A percentile compares a stretch with the other conserved stretches of the same genome.
Evolutionary conservation across 2,888 invertebrate species (phyloP).

Genomic region (Eristalis tenax): DNA sequence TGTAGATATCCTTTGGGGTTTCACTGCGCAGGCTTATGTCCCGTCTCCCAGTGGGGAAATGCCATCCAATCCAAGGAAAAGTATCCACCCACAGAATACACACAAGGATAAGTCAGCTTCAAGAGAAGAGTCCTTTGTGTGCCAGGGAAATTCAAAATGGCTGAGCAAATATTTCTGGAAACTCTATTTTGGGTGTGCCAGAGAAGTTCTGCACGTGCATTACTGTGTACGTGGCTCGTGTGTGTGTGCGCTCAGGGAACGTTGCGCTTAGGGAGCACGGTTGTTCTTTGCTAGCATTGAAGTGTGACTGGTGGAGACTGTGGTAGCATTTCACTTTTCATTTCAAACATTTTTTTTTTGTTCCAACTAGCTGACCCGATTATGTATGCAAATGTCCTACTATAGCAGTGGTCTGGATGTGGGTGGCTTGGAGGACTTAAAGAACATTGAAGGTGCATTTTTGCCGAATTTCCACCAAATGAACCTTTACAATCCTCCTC

Average conservation of each 20-base stretch:
- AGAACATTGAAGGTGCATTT: too few relatives aligned
- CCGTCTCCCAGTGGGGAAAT: conserved; percentile 1
- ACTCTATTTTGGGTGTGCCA: neutral
- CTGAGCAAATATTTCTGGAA: conserved; percentile 79
- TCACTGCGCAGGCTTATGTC: conserved; percentile 45
- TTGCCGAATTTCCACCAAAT: too few relatives aligned
- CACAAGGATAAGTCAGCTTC: conserved; percentile 36
- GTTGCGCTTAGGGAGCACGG: neutral
- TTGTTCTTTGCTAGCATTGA: neutral
- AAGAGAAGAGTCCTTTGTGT: conserved; percentile 4
- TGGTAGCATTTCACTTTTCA: neutral
- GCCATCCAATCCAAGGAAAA: neutral
- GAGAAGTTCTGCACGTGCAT: neutral
- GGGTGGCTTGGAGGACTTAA: too few relatives aligned
- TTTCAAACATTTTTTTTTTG: neutral
- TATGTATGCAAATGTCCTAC: neutral
- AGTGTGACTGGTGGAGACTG: neutral
- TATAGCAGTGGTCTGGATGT: too few relatives aligned
- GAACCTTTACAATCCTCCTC: too few relatives aligned
- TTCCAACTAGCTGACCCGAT: neutral
- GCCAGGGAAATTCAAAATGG: conserved; percentile 78
- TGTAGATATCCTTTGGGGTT: conserved; percentile 44
- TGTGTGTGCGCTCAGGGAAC: neutral
- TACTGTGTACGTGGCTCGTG: neutral
- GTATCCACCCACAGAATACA: neutral